phyloP scores from a whole-genome alignment of 2,113 vertebrate species.

The Platysteira castanea region DNA sequence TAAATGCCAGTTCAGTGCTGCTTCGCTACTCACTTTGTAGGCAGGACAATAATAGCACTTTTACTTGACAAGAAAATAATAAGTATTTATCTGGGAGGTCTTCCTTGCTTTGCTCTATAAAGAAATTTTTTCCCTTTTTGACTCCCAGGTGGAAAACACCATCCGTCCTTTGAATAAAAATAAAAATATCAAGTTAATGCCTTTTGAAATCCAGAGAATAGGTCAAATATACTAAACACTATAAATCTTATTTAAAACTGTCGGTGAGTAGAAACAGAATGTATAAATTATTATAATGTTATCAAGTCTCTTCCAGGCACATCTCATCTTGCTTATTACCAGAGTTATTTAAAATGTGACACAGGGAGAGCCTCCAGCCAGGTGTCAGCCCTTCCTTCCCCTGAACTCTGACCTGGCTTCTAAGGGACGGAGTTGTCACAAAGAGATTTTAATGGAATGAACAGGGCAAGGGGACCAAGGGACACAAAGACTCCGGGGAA shows the following conservation, averaged over 20 bases:
- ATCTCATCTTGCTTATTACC: neutral
- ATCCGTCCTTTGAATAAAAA: neutral
- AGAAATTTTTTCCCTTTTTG: neutral
- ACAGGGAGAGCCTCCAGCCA: accelerated
- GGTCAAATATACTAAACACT: neutral
- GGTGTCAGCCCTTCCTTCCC: neutral
- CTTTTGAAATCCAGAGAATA: neutral
- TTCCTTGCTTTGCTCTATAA: neutral
- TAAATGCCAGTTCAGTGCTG: neutral
- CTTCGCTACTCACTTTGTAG: neutral
- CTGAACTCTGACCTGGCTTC: neutral
- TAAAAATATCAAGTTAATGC: neutral
- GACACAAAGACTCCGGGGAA: neutral
- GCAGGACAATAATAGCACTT: neutral
- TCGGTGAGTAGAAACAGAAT: neutral
- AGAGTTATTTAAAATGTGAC: neutral
- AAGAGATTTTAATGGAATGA: neutral
- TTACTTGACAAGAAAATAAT: neutral
- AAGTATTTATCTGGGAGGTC: neutral
- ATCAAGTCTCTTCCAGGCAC: neutral
- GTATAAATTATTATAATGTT: neutral
- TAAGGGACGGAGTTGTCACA: neutral
- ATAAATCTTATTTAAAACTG: neutral
- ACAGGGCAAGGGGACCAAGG: neutral
- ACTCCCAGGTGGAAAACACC: neutral